These are phyloP conservation scores for Solenopsis fugax DNA, from an alignment of 1,140 invertebrate species.

Conservation along the genomic window DNA sequence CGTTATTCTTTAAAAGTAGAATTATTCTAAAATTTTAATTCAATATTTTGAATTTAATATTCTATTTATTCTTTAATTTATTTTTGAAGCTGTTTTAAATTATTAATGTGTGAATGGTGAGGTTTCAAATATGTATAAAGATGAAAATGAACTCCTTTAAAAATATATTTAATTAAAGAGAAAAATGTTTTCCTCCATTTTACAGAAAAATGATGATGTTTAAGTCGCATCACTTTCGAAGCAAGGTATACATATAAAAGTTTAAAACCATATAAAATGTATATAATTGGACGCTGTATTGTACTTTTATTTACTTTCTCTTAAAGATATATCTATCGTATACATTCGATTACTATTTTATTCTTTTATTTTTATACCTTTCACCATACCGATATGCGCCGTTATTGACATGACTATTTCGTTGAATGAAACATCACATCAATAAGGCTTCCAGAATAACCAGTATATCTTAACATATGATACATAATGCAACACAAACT, in stretches of 20 bases:
- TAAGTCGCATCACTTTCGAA: slow-evolving; percentile 7
- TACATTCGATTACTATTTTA: slow-evolving; percentile 41
- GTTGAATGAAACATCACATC: slow-evolving; percentile 48
- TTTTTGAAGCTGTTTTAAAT: slow-evolving; percentile 16
- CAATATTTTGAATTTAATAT: not conserved
- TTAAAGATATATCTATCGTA: not conserved
- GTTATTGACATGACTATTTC: slow-evolving; percentile 35
- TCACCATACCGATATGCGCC: not conserved
- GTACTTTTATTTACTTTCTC: slow-evolving; percentile 10
- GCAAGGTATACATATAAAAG: slow-evolving; percentile 8
- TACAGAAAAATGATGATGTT: slow-evolving; percentile 4
- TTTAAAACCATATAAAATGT: slow-evolving; percentile 38
- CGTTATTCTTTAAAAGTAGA: no score
- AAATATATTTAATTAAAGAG: slow-evolving; percentile 11
- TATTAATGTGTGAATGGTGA: not conserved
- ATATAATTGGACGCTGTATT: slow-evolving; percentile 20
- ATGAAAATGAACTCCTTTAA: not conserved
- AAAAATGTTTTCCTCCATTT: not conserved
- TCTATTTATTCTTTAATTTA: not conserved
- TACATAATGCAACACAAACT: slow-evolving; percentile 46
- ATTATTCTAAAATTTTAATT: not conserved
- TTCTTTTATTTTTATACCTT: slow-evolving; percentile 54
- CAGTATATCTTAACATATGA: slow-evolving; percentile 36
- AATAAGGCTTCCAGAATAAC: slow-evolving; percentile 15
- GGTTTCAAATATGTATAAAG: not conserved